Percentiles rank a stretch among this genome's conserved stretches.
Evolutionary conservation across 1,140 invertebrate species (phyloP).

Genomic region (Eriocheir sinensis): DNA sequence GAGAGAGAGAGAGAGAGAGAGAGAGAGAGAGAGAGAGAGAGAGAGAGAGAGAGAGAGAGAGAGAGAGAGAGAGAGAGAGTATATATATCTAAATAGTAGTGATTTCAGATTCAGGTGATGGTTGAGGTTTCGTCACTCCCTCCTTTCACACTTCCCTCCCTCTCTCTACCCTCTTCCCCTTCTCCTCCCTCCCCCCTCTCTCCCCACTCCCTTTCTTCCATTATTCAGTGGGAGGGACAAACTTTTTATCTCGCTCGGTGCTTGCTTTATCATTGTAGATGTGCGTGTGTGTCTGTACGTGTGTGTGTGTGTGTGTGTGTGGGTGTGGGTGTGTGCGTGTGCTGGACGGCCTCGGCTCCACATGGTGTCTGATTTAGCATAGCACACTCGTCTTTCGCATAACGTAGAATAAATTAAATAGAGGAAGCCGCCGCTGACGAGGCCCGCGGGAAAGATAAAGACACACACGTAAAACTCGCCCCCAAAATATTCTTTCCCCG

Average conservation of each 20-base stretch:
- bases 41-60: slow-evolving; percentile 10
- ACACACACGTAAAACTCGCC: too few species aligned
- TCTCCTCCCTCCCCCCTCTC: slow-evolving; percentile 36
- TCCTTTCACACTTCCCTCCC: neutral
- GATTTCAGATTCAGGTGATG: too few species aligned
- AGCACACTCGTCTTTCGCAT: too few species aligned
- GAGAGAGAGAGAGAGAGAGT: neutral
- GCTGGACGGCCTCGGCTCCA: neutral
- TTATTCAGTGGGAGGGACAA: neutral
- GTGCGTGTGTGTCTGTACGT: too few species aligned
- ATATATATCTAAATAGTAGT: too few species aligned
- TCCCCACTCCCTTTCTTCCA: neutral
- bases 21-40: neutral
- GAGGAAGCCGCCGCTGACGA: too few species aligned
- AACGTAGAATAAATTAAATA: too few species aligned
- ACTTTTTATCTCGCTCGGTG: neutral
- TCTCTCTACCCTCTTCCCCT: neutral
- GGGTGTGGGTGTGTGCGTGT: too few species aligned
- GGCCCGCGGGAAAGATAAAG: too few species aligned
- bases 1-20: slow-evolving; percentile 16
- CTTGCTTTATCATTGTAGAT: neutral
- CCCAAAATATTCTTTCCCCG: too few species aligned
- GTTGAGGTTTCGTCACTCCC: neutral
- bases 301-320: too few species aligned
- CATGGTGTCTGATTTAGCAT: too few species aligned